Evolutionary conservation across 2,888 invertebrate genomes (phyloP).

Genomic region (Cataglyphis rosenhaueri): DNA sequence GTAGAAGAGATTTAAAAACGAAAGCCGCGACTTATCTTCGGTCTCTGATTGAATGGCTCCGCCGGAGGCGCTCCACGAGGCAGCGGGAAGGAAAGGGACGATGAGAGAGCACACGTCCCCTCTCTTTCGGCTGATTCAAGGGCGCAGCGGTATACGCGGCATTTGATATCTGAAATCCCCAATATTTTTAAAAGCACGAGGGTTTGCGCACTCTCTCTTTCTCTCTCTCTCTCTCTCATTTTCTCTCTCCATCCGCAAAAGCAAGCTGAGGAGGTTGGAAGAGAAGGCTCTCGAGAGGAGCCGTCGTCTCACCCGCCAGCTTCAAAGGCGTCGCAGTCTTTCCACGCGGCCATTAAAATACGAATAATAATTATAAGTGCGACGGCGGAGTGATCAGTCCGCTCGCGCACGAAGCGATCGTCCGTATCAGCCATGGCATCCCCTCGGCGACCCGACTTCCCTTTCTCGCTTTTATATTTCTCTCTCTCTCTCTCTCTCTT

Average conservation of each 20-base stretch:
- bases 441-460: constrained; percentile 58
- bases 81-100: constrained; percentile 12
- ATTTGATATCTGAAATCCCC: constrained; percentile 85
- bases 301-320: constrained; percentile 77
- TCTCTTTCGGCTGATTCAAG: constrained; percentile 76
- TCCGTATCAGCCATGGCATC: constrained; percentile 79
- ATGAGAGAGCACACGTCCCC: constrained; percentile 66
- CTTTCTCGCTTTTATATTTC: constrained; percentile 24
- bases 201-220: constrained; percentile 57
- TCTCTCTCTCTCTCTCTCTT: constrained; percentile 25
- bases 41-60: constrained; percentile 85
- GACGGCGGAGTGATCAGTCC: constrained; percentile 84
- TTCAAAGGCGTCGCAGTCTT: constrained; percentile 81
- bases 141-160: constrained; percentile 72
- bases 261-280: constrained; percentile 60
- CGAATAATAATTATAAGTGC: constrained; percentile 85
- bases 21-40: constrained; percentile 82
- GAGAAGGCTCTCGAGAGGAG: constrained; percentile 74
- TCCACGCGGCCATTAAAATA: constrained; percentile 84
- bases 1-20: constrained; percentile 70
- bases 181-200: constrained; percentile 85
- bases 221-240: not conserved
- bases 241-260: constrained; percentile 46
- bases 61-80: constrained; percentile 79
- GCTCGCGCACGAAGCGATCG: constrained; percentile 81